These are phyloP conservation scores for Lethocerus indicus DNA, from an alignment of 1,140 invertebrate species.

Conservation along the genomic window DNA sequence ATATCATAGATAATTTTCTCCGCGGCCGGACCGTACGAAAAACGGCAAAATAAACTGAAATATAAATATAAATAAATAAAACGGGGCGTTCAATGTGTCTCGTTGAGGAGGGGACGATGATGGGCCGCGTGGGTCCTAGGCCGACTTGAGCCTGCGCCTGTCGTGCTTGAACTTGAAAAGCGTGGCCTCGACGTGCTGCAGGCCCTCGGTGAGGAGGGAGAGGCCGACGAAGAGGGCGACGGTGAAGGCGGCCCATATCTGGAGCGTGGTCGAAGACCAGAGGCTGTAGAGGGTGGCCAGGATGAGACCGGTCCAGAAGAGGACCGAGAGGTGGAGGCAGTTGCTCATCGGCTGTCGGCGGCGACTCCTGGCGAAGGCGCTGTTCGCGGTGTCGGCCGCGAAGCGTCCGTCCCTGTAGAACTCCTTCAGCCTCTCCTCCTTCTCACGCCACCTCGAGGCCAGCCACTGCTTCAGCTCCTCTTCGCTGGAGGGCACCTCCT, in stretches of 20 bases:
- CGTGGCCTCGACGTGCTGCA: slow-evolving; percentile 34
- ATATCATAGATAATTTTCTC: too few relatives aligned
- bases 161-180: slow-evolving; percentile 13
- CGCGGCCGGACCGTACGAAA: too few relatives aligned
- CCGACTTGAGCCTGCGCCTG: too few relatives aligned
- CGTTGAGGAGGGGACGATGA: too few relatives aligned
- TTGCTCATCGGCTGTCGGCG: slow-evolving; percentile 22
- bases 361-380: slow-evolving; percentile 1
- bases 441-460: slow-evolving; percentile 48
- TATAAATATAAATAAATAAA: too few relatives aligned
- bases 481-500: slow-evolving; percentile 38
- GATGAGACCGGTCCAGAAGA: slow-evolving; percentile 34
- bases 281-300: slow-evolving; percentile 26
- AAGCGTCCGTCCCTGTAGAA: slow-evolving; percentile 37
- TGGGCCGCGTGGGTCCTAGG: too few relatives aligned
- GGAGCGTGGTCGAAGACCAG: slow-evolving; percentile 27
- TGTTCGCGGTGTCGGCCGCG: slow-evolving; percentile 16
- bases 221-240: slow-evolving; percentile 29
- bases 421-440: slow-evolving; percentile 40
- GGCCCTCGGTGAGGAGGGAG: slow-evolving; percentile 31
- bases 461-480: slow-evolving; percentile 43
- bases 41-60: too few relatives aligned
- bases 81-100: too few relatives aligned
- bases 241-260: slow-evolving; percentile 29
- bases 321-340: slow-evolving; percentile 30